These are phyloP conservation scores for Tenthredo livida DNA, from an alignment of 2,888 invertebrate species.

Conservation along the genomic window DNA sequence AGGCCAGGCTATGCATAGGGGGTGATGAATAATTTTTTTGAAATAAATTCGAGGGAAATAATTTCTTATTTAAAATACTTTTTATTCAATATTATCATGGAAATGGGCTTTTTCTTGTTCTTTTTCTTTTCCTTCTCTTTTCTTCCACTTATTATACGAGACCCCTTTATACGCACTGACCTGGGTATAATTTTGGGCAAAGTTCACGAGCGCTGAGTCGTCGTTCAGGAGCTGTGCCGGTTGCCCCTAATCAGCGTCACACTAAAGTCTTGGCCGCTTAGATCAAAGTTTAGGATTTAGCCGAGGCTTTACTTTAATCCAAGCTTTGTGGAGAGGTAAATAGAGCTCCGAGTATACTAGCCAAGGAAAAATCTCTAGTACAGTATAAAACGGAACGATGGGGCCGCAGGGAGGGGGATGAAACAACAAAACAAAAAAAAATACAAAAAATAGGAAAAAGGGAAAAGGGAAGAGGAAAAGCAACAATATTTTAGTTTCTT, in stretches of 20 bases:
- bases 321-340: slow-evolving; percentile 50
- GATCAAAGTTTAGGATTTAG: slow-evolving; percentile 50
- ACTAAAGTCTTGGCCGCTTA: slow-evolving; percentile 48
- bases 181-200: slow-evolving; percentile 35
- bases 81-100: too few relatives aligned
- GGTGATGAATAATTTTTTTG: too few relatives aligned
- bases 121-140: too few relatives aligned
- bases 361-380: not conserved
- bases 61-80: too few relatives aligned
- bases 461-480: too few relatives aligned
- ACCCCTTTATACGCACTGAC: slow-evolving; percentile 13
- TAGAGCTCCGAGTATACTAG: slow-evolving; percentile 11
- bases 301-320: slow-evolving; percentile 47
- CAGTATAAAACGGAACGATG: not conserved
- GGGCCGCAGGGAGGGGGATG: too few relatives aligned
- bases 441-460: too few relatives aligned
- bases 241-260: slow-evolving; percentile 48
- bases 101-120: too few relatives aligned
- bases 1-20: too few relatives aligned
- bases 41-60: too few relatives aligned
- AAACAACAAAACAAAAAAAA: not conserved
- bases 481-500: too few relatives aligned
- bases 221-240: slow-evolving; percentile 19
- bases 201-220: slow-evolving; percentile 18
- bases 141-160: not conserved